Evolutionary conservation across 2,113 vertebrate species (phyloP), one percentile per base, ranked within the genome.

Genomic region (Mohoua ochrocephala): DNA sequence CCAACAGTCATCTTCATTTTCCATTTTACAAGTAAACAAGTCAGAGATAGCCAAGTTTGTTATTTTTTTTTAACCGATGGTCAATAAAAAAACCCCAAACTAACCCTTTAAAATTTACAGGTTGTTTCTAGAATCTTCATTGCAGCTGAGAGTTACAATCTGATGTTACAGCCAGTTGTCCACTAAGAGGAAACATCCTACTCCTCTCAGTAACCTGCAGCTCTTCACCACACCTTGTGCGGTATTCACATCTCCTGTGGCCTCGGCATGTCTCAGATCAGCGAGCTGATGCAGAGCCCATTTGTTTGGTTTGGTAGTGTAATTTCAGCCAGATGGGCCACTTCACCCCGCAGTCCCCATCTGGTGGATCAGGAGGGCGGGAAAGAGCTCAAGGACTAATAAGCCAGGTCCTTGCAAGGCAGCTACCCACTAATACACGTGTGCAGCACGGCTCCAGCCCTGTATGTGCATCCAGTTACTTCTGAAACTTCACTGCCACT

Each of bases 371-470:
- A 63, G 42, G 20, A 47, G 30, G 7, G 11, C 21, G 28, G 22
- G 26, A 74, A 69, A 16, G 30, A 75, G 41, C 13, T 39, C 37
- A 12, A 7, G 41, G 65, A 28, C 57, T 15, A 6, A 33, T 1
- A 35, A 31, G 14, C 13, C 44, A 41, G 27, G 45, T 39, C 49
- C 13, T 82, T 6, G 2, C n/a, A 80, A 35, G 65, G 22, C 41
- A 54, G 7, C 26, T 54, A 22, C 39, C 28, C 30, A 3, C 35
- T 27, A 56, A 37, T 2, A 24, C 1, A 0, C 0, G 2, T n/a
- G 44, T 53, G 44, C 28, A 56, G 49, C 42, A 18, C 0, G 0
- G 17, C 69, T 87, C 64, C 44, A 49, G 44, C 60, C 57, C 79
- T 23, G 39, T 24, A 21, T 10, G 10, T 1, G 3, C 23, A 4